These are phyloP conservation scores for Busseola fusca DNA, from an alignment of 2,888 invertebrate species.

Conservation along the genomic window DNA sequence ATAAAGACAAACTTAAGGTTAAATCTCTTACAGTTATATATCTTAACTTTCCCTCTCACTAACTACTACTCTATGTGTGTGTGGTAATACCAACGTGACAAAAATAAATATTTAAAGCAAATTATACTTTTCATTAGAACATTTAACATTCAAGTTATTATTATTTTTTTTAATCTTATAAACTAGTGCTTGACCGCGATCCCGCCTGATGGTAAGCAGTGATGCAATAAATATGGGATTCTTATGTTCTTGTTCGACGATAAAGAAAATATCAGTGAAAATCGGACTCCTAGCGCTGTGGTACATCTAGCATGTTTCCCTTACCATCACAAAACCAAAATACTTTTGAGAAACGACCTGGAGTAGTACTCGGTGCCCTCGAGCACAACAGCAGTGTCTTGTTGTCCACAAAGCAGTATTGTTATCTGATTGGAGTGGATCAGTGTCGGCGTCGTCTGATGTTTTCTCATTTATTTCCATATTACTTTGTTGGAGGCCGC, in stretches of 20 bases:
- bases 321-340: not conserved
- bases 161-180: too few relatives aligned
- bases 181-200: too few relatives aligned
- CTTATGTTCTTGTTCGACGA: not conserved
- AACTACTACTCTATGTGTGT: not conserved
- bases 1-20: not conserved
- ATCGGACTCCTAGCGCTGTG: not conserved
- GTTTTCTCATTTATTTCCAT: slow-evolving; percentile 85
- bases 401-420: slow-evolving; percentile 71
- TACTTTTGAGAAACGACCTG: slow-evolving; percentile 12
- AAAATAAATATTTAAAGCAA: not conserved
- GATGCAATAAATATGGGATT: slow-evolving; percentile 1
- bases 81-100: not conserved
- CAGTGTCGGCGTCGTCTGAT: slow-evolving; percentile 66
- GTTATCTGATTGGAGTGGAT: slow-evolving; percentile 76
- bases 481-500: slow-evolving; percentile 78
- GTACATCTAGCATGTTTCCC: not conserved
- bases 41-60: not conserved
- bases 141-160: not conserved
- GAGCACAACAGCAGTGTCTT: slow-evolving; percentile 4
- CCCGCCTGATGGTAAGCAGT: too few relatives aligned
- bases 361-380: slow-evolving; percentile 16
- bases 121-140: not conserved
- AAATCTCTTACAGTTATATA: not conserved
- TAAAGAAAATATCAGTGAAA: not conserved